Percentiles rank a stretch among this genome's conserved stretches.
Evolutionary conservation across 2,113 vertebrate species (phyloP).

Genomic region (Brachypodius melanocephalos): DNA sequence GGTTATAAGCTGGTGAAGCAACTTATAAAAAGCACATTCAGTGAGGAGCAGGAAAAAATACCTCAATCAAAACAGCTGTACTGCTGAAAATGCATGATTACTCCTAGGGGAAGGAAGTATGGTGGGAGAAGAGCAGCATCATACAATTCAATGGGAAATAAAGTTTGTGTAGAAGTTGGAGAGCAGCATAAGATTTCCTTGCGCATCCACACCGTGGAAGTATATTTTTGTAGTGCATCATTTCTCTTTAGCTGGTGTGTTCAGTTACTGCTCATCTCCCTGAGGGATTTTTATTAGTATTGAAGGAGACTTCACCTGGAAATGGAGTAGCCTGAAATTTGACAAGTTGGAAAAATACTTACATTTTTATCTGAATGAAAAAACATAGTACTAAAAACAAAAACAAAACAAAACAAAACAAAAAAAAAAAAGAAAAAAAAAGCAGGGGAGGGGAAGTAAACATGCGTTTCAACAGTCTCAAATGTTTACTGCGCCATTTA

Average conservation of each 20-base stretch:
- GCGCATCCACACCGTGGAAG: background rate
- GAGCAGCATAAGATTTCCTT: constrained; percentile 16
- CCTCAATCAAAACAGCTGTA: background rate
- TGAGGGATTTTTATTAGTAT: constrained; percentile 35
- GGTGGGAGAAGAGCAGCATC: background rate
- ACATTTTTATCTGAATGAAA: constrained; percentile 5
- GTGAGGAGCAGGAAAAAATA: background rate
- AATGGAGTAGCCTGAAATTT: constrained; percentile 35
- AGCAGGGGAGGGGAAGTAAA: background rate
- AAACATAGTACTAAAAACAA: background rate
- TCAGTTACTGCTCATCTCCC: constrained; percentile 33
- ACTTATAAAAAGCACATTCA: background rate
- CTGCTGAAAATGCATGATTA: constrained; percentile 26
- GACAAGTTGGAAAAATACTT: constrained; percentile 18
- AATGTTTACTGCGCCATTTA: background rate
- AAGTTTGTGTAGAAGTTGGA: background rate
- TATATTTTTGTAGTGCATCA: constrained; percentile 26
- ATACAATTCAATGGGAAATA: background rate
- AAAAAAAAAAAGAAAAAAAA: background rate
- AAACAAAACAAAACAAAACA: too few relatives aligned
- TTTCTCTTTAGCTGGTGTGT: constrained; percentile 25
- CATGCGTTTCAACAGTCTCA: background rate
- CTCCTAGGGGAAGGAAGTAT: background rate
- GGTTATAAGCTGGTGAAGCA: background rate
- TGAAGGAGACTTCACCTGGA: constrained; percentile 37